phyloP scores from a whole-genome alignment of 1,140 invertebrate species.

The Bombus waltoni region DNA sequence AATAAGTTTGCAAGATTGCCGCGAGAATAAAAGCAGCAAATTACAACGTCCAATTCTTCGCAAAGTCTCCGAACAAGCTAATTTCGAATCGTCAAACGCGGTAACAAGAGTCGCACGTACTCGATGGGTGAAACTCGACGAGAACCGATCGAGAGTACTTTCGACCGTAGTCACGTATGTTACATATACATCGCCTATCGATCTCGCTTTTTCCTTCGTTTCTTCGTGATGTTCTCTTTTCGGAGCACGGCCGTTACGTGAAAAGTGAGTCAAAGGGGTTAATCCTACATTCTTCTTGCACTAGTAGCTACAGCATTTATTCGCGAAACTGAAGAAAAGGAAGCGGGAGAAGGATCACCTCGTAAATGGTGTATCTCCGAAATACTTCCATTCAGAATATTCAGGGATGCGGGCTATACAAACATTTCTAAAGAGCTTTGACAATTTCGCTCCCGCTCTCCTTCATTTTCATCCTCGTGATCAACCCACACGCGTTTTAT shows the following conservation, averaged over 20 bases:
- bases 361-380: slow-evolving; percentile 31
- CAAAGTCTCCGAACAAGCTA: neutral
- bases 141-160: slow-evolving; percentile 23
- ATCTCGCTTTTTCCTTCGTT: slow-evolving; percentile 19
- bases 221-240: neutral
- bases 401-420: slow-evolving; percentile 66
- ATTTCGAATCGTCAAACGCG: neutral
- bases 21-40: neutral
- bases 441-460: slow-evolving; percentile 59
- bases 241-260: slow-evolving; percentile 5
- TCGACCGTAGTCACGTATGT: slow-evolving; percentile 3
- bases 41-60: neutral
- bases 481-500: slow-evolving; percentile 4
- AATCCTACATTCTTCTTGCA: slow-evolving; percentile 62
- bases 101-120: neutral
- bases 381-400: slow-evolving; percentile 57
- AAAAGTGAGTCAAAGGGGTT: slow-evolving; percentile 64
- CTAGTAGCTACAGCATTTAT: slow-evolving; percentile 36
- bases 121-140: slow-evolving; percentile 11
- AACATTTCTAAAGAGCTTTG: slow-evolving; percentile 70
- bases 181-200: slow-evolving; percentile 30
- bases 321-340: slow-evolving; percentile 23
- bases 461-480: neutral
- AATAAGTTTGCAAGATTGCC: neutral
- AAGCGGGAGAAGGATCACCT: neutral